Conservation (phyloP, 2,797 vertebrate genomes). For the Sebastes paucispinis region DNA sequence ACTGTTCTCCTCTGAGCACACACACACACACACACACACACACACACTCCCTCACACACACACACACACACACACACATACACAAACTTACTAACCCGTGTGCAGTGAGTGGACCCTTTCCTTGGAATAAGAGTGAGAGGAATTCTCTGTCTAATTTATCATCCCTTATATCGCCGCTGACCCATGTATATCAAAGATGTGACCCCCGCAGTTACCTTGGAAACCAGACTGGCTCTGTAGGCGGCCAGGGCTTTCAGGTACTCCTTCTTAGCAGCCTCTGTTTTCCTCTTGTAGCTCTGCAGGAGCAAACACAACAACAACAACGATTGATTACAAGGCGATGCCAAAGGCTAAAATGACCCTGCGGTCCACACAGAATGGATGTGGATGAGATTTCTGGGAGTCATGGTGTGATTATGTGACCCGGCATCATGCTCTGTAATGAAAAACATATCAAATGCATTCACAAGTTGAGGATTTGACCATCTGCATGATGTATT, state of each 20-base stretch:
- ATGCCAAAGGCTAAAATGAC: constrained; percentile 63
- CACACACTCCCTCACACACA: constrained; percentile 40
- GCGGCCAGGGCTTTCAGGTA: constrained; percentile 99
- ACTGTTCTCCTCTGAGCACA: constrained; percentile 69
- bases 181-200: constrained; percentile 85
- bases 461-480: constrained; percentile 40
- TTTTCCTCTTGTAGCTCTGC: constrained; percentile 99
- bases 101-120: constrained; percentile 62
- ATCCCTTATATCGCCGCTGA: constrained; percentile 79
- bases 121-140: constrained; percentile 68
- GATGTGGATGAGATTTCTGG: constrained; percentile 48
- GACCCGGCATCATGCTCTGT: constrained; percentile 2
- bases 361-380: constrained; percentile 36
- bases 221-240: constrained; percentile 98
- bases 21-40: constrained; percentile 25
- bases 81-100: constrained; percentile 22
- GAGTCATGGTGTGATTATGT: constrained; percentile 37
- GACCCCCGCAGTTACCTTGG: constrained; percentile 90
- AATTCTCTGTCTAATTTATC: constrained; percentile 81
- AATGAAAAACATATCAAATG: constrained; percentile 34
- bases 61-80: constrained; percentile 22
- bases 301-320: constrained; percentile 79
- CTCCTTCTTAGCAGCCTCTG: constrained; percentile 98
- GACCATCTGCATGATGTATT: constrained; percentile 28
- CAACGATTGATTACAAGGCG: constrained; percentile 68